Evolutionary conservation across 1,140 invertebrate species (phyloP), one percentile per base, ranked within the genome.

Genomic region (Pseudomyrmex dendroicus): DNA sequence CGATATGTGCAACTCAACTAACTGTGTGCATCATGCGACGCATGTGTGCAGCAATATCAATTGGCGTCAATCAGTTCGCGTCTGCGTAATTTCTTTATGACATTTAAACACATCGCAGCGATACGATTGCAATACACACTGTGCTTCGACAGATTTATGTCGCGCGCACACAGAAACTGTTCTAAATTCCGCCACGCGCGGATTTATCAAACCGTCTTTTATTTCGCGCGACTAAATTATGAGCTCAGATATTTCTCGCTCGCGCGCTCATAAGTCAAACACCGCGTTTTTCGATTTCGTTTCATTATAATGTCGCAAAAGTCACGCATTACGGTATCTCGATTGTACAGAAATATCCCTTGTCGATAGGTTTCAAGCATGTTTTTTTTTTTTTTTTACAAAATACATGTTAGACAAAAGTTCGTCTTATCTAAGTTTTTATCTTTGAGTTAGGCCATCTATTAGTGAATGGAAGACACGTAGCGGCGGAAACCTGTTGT

Each of bases 21-120:
- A 35, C 35, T 35, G 35, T 22, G 12, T 13, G n/a, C 54, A 8
- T 25, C 12, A 7, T 35, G 25, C 22, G 64, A 72, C 22, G 85
- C 74, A 54, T 48, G 66, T 62, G 20, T 63, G 25, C 48, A 73
- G 68, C 63, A 50, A 76, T 83, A 89, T 89, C 90, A 91, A 91
- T 91, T 91, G 90, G 82, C 67, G 80, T 90, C 89, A 91, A 91
- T 91, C 88, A 89, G 73, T 80, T 70, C 44, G 3, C 52, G 85
- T 89, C 83, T 84, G 77, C 74, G 84, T 88, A 90, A 91, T 89
- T 90, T 78, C 88, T 83, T 84, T 78, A 80, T 59, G 82, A 80
- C 87, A 88, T 90, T 90, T 87, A 90, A 90, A 88, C 84, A 82
- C 70, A 77, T 78, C 62, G 67, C 59, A 22, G 10, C 70, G 54